Evolutionary conservation across 2,797 vertebrate species (phyloP).

Genomic region (Ctenochaetus hawaiiensis): DNA sequence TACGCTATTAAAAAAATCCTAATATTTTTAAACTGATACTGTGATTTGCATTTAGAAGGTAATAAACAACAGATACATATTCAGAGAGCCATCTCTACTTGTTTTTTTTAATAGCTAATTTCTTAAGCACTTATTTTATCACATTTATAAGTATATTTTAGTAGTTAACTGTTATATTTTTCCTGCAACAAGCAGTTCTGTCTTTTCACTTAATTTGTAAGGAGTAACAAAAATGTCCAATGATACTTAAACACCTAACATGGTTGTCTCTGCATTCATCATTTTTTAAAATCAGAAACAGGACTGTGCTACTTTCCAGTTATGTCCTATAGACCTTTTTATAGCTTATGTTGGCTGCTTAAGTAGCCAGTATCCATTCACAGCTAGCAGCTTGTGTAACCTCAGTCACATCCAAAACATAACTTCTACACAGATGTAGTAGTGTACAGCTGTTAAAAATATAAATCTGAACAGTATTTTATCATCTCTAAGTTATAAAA

Average conservation of each 20-base stretch:
- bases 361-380: too few species aligned
- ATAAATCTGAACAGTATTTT: neutral
- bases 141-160: neutral
- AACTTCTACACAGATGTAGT: too few species aligned
- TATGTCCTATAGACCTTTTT: too few species aligned
- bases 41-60: neutral
- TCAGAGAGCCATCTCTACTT: neutral
- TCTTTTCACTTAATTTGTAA: neutral
- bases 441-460: too few species aligned
- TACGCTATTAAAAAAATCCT: neutral
- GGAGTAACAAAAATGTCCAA: neutral
- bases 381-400: too few species aligned
- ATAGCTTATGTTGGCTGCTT: too few species aligned
- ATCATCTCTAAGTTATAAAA: neutral
- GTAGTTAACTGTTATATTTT: neutral
- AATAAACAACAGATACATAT: neutral
- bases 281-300: too few species aligned
- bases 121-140: neutral
- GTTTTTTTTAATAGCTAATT: neutral
- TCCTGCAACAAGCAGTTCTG: too few species aligned
- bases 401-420: too few species aligned
- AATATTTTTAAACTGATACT: neutral
- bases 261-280: neutral
- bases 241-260: neutral
- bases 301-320: too few species aligned